Evolutionary conservation across 2,113 vertebrate genomes (phyloP).

Genomic region (Chaetura pelagica): DNA sequence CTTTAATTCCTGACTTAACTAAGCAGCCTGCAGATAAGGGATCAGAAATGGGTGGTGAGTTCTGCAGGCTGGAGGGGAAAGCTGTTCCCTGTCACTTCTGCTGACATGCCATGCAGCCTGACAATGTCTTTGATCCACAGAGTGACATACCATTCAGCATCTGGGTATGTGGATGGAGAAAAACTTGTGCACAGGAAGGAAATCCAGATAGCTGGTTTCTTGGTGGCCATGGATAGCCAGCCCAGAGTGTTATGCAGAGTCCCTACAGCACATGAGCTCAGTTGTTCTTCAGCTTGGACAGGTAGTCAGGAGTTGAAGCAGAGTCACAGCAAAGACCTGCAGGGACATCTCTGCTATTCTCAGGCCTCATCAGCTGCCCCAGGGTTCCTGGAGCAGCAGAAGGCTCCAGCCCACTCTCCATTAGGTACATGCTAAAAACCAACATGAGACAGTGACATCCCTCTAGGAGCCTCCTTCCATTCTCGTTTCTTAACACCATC

Average conservation of each 20-base stretch:
- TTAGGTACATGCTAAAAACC: background rate
- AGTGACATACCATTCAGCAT: background rate
- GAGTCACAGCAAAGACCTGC: background rate
- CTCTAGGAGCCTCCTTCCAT: background rate
- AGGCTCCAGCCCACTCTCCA: background rate
- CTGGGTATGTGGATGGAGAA: background rate
- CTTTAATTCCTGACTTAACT: background rate
- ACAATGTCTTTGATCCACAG: background rate
- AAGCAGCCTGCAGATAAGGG: background rate
- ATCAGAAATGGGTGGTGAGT: background rate
- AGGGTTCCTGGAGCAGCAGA: background rate
- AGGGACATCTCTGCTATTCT: background rate
- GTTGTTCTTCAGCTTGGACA: background rate
- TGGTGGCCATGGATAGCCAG: background rate
- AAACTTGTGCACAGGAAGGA: background rate
- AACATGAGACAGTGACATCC: background rate
- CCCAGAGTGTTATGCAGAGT: background rate
- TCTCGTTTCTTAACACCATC: background rate
- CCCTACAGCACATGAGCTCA: rapidly evolving
- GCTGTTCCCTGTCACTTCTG: background rate
- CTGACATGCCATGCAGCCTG: background rate
- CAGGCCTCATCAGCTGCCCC: background rate
- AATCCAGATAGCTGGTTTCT: background rate
- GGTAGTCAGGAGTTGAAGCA: background rate
- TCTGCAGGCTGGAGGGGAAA: background rate